Conservation (phyloP, 1,140 invertebrate genomes). For the Nymphalis io region DNA sequence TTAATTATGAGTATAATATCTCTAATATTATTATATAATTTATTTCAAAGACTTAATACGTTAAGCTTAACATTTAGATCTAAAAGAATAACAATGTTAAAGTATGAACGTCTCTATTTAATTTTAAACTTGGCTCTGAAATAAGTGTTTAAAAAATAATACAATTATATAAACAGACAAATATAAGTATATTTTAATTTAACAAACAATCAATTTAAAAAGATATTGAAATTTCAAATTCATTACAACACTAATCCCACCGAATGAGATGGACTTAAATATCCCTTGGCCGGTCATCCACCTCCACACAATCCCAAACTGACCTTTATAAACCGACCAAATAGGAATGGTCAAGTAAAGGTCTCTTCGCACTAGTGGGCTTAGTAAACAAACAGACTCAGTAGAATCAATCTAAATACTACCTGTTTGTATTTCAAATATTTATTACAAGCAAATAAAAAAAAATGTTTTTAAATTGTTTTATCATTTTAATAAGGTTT, state of each 20-base stretch:
- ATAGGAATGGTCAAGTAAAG: constrained; percentile 32
- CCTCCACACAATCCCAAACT: constrained; percentile 42
- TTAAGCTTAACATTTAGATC: neutral
- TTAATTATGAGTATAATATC: neutral
- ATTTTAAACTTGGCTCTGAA: too few species aligned
- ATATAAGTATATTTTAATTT: neutral
- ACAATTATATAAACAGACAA: too few species aligned
- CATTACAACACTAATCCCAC: constrained; percentile 46
- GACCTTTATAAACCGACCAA: constrained; percentile 47
- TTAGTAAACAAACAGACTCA: neutral
- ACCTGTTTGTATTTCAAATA: neutral
- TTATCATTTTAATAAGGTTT: too few species aligned
- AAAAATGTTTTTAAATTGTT: too few species aligned
- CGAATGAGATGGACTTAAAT: constrained; percentile 42
- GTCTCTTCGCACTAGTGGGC: constrained; percentile 24
- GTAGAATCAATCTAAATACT: neutral
- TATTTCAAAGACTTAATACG: neutral
- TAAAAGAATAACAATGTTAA: too few species aligned
- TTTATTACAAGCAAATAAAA: neutral
- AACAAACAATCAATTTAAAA: too few species aligned
- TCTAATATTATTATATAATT: too few species aligned
- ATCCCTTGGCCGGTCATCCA: constrained; percentile 34
- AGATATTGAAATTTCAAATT: constrained; percentile 30
- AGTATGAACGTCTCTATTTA: too few species aligned
- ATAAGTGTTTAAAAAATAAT: too few species aligned